Conservation (phyloP, 2,113 vertebrate species). For the Prunella fulvescens region DNA sequence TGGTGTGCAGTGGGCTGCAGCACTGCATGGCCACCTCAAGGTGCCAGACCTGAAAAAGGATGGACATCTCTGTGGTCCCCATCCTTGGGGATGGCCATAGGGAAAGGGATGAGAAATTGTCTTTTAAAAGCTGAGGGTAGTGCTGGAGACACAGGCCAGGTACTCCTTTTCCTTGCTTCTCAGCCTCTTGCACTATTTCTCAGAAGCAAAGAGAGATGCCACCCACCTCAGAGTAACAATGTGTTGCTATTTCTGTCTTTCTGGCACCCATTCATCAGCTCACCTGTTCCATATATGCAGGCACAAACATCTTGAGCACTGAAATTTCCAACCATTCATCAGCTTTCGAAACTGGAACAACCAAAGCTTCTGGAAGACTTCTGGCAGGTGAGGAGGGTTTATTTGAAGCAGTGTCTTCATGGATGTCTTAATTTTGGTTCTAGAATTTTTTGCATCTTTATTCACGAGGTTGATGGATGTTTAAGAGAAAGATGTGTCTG, state of each 20-base stretch:
- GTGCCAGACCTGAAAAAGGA: background rate
- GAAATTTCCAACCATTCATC: background rate
- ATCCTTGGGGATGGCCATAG: background rate
- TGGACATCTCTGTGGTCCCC: background rate
- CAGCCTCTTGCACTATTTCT: background rate
- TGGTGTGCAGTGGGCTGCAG: background rate
- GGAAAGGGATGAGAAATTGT: background rate
- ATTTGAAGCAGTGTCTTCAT: background rate
- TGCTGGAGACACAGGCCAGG: background rate
- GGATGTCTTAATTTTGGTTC: background rate
- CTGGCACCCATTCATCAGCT: background rate
- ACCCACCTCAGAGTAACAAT: background rate
- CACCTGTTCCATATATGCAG: background rate
- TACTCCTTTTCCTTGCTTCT: background rate
- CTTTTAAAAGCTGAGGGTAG: background rate
- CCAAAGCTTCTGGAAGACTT: background rate
- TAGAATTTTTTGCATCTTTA: background rate
- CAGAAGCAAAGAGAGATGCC: background rate
- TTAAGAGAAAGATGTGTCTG: rapidly evolving
- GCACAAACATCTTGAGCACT: background rate
- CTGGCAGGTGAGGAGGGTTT: background rate
- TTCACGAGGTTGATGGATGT: background rate
- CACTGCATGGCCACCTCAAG: background rate
- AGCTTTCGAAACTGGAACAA: background rate
- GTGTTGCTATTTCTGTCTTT: background rate